Conservation (phyloP, 2,797 vertebrate species). For the Amblyopsis hoosieri region DNA sequence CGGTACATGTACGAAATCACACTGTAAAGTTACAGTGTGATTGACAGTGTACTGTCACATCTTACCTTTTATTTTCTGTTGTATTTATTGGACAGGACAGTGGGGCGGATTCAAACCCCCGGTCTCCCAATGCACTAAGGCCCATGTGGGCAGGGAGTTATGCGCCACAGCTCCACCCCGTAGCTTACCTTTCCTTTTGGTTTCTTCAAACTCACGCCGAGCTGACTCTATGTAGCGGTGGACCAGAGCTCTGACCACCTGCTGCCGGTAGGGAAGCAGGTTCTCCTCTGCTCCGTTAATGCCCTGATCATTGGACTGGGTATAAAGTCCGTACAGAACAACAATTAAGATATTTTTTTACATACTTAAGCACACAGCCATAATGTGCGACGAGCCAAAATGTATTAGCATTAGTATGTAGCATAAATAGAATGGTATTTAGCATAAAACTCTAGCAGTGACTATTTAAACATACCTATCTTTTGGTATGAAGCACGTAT, state of each 20-base stretch:
- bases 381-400: too few species aligned
- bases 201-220: conserved; percentile 85
- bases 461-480: too few species aligned
- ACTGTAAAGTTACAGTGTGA: too few species aligned
- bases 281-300: conserved; percentile 45
- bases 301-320: conserved; percentile 40
- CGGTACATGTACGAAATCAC: not conserved
- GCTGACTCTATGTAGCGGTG: conserved; percentile 90
- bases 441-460: too few species aligned
- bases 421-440: too few species aligned
- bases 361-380: not conserved
- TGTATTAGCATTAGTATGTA: too few species aligned
- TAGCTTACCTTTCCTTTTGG: conserved; percentile 83
- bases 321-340: conserved; percentile 7
- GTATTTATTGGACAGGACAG: too few species aligned
- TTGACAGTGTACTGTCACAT: not conserved
- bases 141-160: not conserved
- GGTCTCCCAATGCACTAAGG: too few species aligned
- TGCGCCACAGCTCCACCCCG: not conserved
- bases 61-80: too few species aligned
- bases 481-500: too few species aligned
- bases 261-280: conserved; percentile 77
- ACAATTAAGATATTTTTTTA: conserved; percentile 3
- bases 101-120: too few species aligned
- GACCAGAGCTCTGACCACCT: conserved; percentile 85